Conservation (phyloP, 2,888 invertebrate genomes). For the Erebia ligea region DNA sequence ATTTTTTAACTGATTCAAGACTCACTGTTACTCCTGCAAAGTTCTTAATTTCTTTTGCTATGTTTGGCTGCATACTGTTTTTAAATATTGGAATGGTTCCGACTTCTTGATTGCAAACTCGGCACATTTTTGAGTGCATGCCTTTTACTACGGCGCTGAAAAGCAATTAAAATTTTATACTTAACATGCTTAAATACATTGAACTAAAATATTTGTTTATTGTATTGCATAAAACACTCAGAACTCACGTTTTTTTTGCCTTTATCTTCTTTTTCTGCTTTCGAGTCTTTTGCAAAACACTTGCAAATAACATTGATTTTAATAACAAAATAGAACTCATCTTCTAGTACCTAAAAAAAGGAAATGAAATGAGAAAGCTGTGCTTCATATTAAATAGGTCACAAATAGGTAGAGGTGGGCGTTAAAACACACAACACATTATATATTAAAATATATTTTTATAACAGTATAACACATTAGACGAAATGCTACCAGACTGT, state of each 20-base stretch:
- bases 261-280: constrained; percentile 63
- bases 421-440: too few relatives aligned
- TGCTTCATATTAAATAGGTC: too few relatives aligned
- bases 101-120: constrained; percentile 64
- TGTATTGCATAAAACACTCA: not conserved
- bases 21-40: constrained; percentile 71
- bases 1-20: constrained; percentile 26
- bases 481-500: too few relatives aligned
- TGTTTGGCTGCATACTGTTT: constrained; percentile 60
- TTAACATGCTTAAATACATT: too few relatives aligned
- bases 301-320: constrained; percentile 71
- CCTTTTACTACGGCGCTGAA: constrained; percentile 18
- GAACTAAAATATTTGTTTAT: too few relatives aligned
- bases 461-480: too few relatives aligned
- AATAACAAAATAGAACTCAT: constrained; percentile 71
- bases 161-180: not conserved
- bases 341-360: not conserved
- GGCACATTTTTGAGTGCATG: constrained; percentile 52
- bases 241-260: constrained; percentile 59
- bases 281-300: constrained; percentile 57
- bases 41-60: constrained; percentile 66
- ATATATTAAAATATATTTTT: too few relatives aligned
- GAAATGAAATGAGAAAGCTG: too few relatives aligned
- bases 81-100: constrained; percentile 71
- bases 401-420: too few relatives aligned